These are phyloP conservation scores for Hippoglossus stenolepis DNA, from an alignment of 2,113 vertebrate species.

Conservation along the genomic window DNA sequence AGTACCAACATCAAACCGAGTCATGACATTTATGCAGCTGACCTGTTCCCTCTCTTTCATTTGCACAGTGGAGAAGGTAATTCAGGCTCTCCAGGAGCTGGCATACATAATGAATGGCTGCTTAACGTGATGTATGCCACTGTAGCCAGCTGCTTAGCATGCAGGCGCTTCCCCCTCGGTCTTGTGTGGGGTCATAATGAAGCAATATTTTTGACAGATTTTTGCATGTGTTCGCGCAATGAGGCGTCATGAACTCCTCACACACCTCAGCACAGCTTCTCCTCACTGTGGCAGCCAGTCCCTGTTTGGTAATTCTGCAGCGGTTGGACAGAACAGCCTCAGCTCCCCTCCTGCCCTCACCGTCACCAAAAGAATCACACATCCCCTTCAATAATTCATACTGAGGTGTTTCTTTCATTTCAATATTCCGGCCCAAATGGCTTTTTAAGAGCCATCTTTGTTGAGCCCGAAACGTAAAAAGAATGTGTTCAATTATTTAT, in stretches of 20 bases:
- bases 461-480: constrained; percentile 36
- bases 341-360: constrained; percentile 1
- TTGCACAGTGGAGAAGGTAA: constrained; percentile 32
- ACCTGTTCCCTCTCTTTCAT: constrained; percentile 2
- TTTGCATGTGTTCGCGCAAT: constrained; percentile 34
- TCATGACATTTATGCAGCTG: constrained; percentile 7
- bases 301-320: constrained; percentile 4
- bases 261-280: background rate
- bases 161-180: constrained; percentile 9
- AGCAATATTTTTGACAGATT: constrained; percentile 21
- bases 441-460: constrained; percentile 62
- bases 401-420: constrained; percentile 68
- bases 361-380: constrained; percentile 38
- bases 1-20: constrained; percentile 37
- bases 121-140: constrained; percentile 40
- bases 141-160: constrained; percentile 50
- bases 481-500: constrained; percentile 70
- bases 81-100: constrained; percentile 35
- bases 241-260: constrained; percentile 28
- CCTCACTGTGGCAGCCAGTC: background rate
- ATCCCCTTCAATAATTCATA: constrained; percentile 65
- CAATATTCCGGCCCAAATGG: constrained; percentile 56
- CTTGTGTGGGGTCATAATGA: constrained; percentile 36
- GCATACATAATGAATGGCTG: constrained; percentile 52
- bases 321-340: background rate